These are phyloP conservation scores for Scaptomyza polygonia DNA, from an alignment of 2,888 invertebrate genomes.

Conservation along the genomic window DNA sequence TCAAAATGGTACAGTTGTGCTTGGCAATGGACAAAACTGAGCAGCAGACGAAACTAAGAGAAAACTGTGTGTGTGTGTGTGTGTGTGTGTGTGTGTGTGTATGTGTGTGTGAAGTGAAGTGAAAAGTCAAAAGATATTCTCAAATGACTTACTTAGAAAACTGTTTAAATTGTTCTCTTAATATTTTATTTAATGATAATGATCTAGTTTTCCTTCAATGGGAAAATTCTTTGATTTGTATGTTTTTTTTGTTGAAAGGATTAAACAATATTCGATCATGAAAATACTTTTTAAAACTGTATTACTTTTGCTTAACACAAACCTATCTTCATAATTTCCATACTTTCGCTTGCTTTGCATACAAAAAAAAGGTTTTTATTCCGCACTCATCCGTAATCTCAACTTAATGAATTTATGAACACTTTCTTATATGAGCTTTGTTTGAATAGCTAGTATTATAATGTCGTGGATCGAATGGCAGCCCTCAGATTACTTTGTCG, in stretches of 20 bases:
- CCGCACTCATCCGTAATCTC: constrained; percentile 55
- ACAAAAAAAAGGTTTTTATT: constrained; percentile 1
- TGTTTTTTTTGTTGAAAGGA: no score
- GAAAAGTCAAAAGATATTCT: no score
- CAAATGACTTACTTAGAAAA: not conserved
- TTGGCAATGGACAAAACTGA: not conserved
- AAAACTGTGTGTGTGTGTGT: no score
- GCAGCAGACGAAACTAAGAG: no score
- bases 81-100: no score
- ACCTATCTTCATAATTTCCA: no score
- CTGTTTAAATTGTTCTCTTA: not conserved
- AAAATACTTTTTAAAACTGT: no score
- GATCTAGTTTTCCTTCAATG: no score
- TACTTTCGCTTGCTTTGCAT: no score
- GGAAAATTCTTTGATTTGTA: no score
- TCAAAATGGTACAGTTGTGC: constrained; percentile 21
- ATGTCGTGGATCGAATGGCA: not conserved
- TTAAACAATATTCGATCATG: not conserved
- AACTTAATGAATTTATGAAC: constrained; percentile 44
- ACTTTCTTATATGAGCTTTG: not conserved
- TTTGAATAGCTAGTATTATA: not conserved
- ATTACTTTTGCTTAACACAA: no score
- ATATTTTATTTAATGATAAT: not conserved
- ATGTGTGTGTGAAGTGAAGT: no score
- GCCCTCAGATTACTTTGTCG: constrained; percentile 15